Conservation (phyloP, 1,140 invertebrate genomes). For the Brachionus sp. region DNA sequence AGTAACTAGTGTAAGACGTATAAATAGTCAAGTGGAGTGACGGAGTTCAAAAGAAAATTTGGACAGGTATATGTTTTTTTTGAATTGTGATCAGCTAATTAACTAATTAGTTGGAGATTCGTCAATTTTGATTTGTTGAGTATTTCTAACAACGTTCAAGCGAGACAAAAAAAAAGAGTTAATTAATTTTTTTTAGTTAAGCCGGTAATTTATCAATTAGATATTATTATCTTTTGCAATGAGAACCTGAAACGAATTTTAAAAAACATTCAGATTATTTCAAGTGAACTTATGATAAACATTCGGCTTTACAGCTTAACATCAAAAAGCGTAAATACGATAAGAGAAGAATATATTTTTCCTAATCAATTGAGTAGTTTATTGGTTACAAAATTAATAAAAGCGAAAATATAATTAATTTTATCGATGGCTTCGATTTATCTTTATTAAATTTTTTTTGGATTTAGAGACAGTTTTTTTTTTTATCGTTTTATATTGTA, state of each 20-base stretch:
- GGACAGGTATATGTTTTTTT: neutral
- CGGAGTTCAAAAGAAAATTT: slow-evolving; percentile 6
- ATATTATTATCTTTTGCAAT: slow-evolving; percentile 42
- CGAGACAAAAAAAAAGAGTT: neutral
- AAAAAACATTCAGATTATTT: slow-evolving; percentile 19
- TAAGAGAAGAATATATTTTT: neutral
- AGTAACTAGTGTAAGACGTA: slow-evolving; percentile 1
- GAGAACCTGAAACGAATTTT: neutral
- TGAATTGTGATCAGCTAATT: slow-evolving; percentile 33
- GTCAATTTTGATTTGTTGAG: slow-evolving; percentile 30
- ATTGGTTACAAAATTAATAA: slow-evolving; percentile 31
- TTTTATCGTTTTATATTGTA: neutral
- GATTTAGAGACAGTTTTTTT: neutral
- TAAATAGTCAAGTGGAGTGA: neutral
- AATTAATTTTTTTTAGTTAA: slow-evolving; percentile 2
- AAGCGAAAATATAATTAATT: slow-evolving; percentile 6
- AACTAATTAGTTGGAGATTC: slow-evolving; percentile 4
- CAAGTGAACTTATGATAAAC: slow-evolving; percentile 28
- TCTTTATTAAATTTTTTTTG: neutral
- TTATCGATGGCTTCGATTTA: slow-evolving; percentile 28
- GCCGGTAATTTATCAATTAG: slow-evolving; percentile 42
- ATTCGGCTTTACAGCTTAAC: slow-evolving; percentile 14
- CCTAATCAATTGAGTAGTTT: slow-evolving; percentile 16
- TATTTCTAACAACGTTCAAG: slow-evolving; percentile 8
- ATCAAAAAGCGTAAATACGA: neutral